These are phyloP conservation scores for Climacteris rufus DNA, from an alignment of 2,113 vertebrate species.

Conservation along the genomic window DNA sequence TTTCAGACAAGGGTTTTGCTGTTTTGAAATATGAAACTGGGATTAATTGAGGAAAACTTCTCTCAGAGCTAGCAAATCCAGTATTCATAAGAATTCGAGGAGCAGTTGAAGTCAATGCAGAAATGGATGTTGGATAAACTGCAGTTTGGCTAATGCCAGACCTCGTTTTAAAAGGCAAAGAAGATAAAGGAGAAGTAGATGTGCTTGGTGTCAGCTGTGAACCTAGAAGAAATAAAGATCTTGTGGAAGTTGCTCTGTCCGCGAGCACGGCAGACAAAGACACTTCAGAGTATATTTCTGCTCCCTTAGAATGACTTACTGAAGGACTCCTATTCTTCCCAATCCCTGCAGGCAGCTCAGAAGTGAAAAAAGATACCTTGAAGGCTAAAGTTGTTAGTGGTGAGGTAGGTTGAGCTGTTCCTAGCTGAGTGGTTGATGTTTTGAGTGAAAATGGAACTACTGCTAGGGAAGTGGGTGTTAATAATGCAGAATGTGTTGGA, in stretches of 20 bases:
- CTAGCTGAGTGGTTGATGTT: neutral
- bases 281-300: neutral
- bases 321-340: neutral
- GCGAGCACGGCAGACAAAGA: neutral
- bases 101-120: neutral
- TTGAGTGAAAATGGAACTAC: neutral
- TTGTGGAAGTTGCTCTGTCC: neutral
- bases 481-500: neutral
- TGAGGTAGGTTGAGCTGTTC: neutral
- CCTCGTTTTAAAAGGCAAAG: neutral
- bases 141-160: neutral
- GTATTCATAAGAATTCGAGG: neutral
- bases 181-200: neutral
- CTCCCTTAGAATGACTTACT: neutral
- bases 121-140: neutral
- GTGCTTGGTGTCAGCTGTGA: neutral
- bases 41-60: neutral
- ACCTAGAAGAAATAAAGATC: neutral
- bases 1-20: neutral
- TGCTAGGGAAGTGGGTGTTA: neutral
- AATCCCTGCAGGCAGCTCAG: slow-evolving; percentile 15
- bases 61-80: neutral
- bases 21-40: neutral
- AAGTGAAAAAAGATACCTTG: neutral
- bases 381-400: neutral